Conservation (phyloP, 2,113 vertebrate species). For the Myrmecobius fasciatus region DNA sequence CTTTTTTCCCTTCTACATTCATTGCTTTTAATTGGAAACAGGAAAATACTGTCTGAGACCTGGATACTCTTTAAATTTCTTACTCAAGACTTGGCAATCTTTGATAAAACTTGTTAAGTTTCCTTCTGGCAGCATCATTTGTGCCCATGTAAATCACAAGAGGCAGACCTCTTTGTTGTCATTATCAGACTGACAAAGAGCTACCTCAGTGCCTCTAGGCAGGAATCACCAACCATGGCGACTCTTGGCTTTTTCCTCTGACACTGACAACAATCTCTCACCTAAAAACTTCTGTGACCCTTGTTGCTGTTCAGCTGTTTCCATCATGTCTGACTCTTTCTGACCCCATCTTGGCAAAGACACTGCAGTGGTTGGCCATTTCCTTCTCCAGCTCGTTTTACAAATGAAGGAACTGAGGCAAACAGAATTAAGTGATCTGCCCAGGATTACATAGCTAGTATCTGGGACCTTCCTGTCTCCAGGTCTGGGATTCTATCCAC, state of each 20-base stretch:
- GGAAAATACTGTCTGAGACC: neutral
- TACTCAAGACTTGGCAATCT: neutral
- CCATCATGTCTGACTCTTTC: no score
- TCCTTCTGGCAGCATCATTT: no score
- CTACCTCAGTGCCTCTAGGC: neutral
- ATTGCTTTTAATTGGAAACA: neutral
- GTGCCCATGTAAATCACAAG: neutral
- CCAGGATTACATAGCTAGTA: no score
- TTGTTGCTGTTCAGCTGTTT: no score
- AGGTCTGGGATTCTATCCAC: no score
- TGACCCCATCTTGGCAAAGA: no score
- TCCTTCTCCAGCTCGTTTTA: no score
- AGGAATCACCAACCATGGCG: neutral
- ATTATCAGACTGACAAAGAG: neutral
- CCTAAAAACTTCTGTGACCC: neutral
- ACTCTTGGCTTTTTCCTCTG: neutral
- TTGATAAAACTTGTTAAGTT: no score
- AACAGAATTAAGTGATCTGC: no score
- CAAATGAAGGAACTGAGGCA: no score
- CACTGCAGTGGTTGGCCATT: no score
- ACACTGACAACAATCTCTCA: neutral
- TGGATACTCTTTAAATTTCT: neutral
- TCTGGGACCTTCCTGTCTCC: no score
- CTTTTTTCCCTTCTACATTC: neutral
- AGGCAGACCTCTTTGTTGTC: neutral